Evolutionary conservation across 2,113 vertebrate species (phyloP), one percentile per base, ranked within the genome.

Genomic region (Pithys albifrons): DNA sequence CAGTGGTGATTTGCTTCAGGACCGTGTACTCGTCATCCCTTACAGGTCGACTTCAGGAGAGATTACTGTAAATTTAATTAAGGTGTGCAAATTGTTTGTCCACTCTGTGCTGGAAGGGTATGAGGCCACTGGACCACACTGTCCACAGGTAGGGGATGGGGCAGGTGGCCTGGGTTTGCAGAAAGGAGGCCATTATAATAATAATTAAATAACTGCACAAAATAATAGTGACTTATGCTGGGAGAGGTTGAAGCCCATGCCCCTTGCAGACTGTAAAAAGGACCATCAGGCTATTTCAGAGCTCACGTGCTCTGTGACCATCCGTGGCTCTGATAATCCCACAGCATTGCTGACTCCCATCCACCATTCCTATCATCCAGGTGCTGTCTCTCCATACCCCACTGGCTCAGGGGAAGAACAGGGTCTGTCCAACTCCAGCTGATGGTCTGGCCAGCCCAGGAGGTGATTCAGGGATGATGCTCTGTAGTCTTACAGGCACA

Each of bases 1-100:
- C 91, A 31, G 94, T 76, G 37, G 48, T 93, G 96, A 97, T 98
- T 97, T 97, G 84, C 97, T 97, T 95, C 97, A 96, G 95, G 97
- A 85, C 97, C 62, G 31, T 67, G 96, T 91, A 88, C 85, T 10
- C 91, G 6, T 93, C 86, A 67, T 81, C 97, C 96, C 97, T 97
- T 51, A 51, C 94, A 85, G 97, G 55, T 93, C 84, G 65, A 29
- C 77, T 87, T 48, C 22, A 39, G 93, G 16, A 65, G 70, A 58
- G 43, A 93, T 77, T 77, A 91, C 91, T 88, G 87, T 27, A 71
- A 88, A 97, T 96, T 96, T 91, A 96, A 97, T 97, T 96, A 95
- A 97, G 96, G 96, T 97, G 96, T 97, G 97, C 95, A 93, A 89
- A 96, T 95, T n/a, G 91, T 94, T 95, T 74, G 19, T 95, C 92